phyloP scores from a whole-genome alignment of 2,797 vertebrate species.

The Eulemur coronatus region DNA sequence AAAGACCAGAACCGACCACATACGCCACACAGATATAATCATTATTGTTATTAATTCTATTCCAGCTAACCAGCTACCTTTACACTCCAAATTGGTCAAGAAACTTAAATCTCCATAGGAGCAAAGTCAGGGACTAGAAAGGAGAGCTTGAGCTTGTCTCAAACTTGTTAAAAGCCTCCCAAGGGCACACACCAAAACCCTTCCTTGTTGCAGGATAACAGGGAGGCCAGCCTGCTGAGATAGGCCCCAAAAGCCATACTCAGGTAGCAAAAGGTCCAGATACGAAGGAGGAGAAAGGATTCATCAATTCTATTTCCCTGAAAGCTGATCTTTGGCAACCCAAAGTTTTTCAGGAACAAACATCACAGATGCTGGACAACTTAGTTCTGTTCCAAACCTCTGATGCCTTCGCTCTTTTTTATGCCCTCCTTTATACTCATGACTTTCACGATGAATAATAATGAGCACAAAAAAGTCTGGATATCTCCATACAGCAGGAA shows the following conservation, averaged over 20 bases:
- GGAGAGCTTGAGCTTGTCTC: not conserved
- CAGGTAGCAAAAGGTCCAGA: not conserved
- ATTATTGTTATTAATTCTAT: constrained; percentile 13
- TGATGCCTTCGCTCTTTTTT: not conserved
- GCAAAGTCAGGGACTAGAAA: not conserved
- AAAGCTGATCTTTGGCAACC: not conserved
- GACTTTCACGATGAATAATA: not conserved
- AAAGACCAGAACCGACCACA: not conserved
- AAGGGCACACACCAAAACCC: not conserved
- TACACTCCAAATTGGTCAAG: constrained; percentile 19
- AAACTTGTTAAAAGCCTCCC: constrained; percentile 3
- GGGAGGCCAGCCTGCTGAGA: not conserved
- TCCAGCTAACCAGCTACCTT: not conserved
- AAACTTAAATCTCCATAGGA: constrained; percentile 3
- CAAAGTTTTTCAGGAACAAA: constrained; percentile 45
- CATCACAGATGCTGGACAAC: not conserved
- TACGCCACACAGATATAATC: not conserved
- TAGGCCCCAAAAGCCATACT: not conserved
- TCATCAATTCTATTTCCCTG: not conserved
- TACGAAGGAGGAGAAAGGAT: not conserved
- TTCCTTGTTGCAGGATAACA: not conserved
- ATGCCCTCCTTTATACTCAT: not conserved
- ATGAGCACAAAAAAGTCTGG: not conserved
- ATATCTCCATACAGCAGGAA: not conserved
- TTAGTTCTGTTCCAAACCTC: not conserved